Base-by-base conservation (phyloP, 1,140 invertebrate genomes). In the Acromyrmex echinatior region DNA sequence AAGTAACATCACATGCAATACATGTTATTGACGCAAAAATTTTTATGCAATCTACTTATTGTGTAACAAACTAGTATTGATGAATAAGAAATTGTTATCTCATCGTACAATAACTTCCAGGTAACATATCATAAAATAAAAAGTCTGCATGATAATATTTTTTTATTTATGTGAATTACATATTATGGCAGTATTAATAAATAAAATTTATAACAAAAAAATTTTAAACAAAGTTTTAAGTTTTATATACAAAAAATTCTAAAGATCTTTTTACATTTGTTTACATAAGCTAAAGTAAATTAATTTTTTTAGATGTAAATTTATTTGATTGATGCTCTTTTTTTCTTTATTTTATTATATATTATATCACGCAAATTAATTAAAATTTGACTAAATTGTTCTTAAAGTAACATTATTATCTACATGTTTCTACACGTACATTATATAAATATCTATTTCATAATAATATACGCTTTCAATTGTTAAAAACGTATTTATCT, bases 301-400 rank as follows among this genome's bases (percentile, higher is more conserved):
- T 74, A 31, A 45, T 18, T 51, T 76, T 35, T 35, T 74, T 5
- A 35, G 2, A 62, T 62, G 7, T 70, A 81, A 68, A 25, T 25
- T 31, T 45, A 25, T 79, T 86, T 80, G 76, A 87, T 77, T 71
- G 6, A 71, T 45, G 21, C 74, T 70, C 49, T 28, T 80, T 45
- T 21, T 56, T 45, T 45, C 39, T 45, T 82, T 51, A 74, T 60
- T 76, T 71, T 77, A 65, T 49, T 14, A 39, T 53, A 77, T 10
- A 74, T 28, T 45, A 49, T 80, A 49, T 14, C 5, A 58, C 10
- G 2, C 3, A 63, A 35, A 25, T 53, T 81, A 35, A 70, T 62
- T 71, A 10, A 81, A 70, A 80, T 21, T 7, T 60, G n/a, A 78
- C 58, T 77, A 78, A 77, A 53, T 45, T 51, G 0, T 71, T 71